A percentile compares a stretch with the other conserved stretches of the same genome.
These are phyloP conservation scores for Protonemura montana DNA, from an alignment of 2,888 invertebrate species.

Conservation along the genomic window DNA sequence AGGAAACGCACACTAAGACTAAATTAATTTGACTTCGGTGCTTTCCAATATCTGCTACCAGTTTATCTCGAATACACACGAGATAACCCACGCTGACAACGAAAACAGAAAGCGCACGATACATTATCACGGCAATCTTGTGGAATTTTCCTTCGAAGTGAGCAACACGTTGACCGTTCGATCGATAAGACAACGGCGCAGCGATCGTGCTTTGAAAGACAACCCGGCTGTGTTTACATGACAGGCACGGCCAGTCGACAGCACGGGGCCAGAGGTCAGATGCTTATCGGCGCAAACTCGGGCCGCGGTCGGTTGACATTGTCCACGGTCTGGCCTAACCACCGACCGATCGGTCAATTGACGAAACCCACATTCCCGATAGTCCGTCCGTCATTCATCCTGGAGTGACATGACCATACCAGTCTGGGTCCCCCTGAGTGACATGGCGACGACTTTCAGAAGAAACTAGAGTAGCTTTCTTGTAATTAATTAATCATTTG, in stretches of 20 bases:
- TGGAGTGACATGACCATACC: not conserved
- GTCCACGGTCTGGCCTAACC: not conserved
- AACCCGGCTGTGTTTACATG: not conserved
- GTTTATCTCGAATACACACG: not conserved
- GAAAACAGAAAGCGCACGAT: not conserved
- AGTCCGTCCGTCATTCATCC: not conserved
- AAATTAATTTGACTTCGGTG: not conserved
- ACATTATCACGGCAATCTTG: not conserved
- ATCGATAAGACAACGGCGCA: not conserved
- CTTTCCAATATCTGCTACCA: too few species aligned
- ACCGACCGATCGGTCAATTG: not conserved
- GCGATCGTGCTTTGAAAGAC: not conserved
- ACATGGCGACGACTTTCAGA: conserved; percentile 23
- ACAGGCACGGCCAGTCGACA: not conserved
- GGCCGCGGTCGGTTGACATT: not conserved
- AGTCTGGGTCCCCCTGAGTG: not conserved
- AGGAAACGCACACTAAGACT: too few species aligned
- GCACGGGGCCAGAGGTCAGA: not conserved
- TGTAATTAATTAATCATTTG: conserved; percentile 32
- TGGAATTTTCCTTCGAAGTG: not conserved
- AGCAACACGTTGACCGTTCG: not conserved
- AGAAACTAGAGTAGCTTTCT: conserved; percentile 14
- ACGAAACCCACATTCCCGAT: not conserved
- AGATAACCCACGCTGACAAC: not conserved
- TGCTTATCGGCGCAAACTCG: not conserved